Percentiles rank a stretch among this genome's conserved stretches.
Evolutionary conservation across 2,888 invertebrate species (phyloP).

Genomic region (Aphidius colemani): DNA sequence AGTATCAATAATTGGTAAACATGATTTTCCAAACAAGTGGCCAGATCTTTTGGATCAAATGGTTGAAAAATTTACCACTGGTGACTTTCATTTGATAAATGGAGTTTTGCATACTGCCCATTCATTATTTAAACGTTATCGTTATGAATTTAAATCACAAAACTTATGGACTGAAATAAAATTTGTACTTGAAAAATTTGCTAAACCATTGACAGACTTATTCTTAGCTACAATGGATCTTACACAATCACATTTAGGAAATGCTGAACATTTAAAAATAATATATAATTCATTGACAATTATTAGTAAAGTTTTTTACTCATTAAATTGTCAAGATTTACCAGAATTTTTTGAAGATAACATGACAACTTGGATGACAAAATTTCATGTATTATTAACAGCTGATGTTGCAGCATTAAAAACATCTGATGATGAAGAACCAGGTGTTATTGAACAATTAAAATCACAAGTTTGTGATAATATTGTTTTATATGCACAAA

Average conservation of each 20-base stretch:
- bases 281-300: slow-evolving; percentile 88
- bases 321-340: slow-evolving; percentile 95
- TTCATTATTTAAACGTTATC: slow-evolving; percentile 93
- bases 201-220: slow-evolving; percentile 85
- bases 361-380: slow-evolving; percentile 93
- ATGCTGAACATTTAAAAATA: slow-evolving; percentile 79
- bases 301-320: slow-evolving; percentile 94
- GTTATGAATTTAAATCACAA: slow-evolving; percentile 95
- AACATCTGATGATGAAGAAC: slow-evolving; percentile 81
- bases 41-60: slow-evolving; percentile 90
- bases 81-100: slow-evolving; percentile 93
- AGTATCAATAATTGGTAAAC: slow-evolving; percentile 92
- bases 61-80: slow-evolving; percentile 87
- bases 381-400: slow-evolving; percentile 81
- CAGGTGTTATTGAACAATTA: slow-evolving; percentile 87
- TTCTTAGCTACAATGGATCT: slow-evolving; percentile 83
- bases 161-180: slow-evolving; percentile 96
- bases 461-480: slow-evolving; percentile 97
- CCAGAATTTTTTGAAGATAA: slow-evolving; percentile 99
- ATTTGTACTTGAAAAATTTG: slow-evolving; percentile 91
- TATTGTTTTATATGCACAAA: slow-evolving; percentile 91
- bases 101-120: slow-evolving; percentile 94
- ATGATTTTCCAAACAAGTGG: slow-evolving; percentile 98
- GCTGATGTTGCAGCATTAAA: slow-evolving; percentile 77
- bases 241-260: slow-evolving; percentile 76